phyloP scores from a whole-genome alignment of 1,140 invertebrate genomes.

The Cheumatopsyche charites region DNA sequence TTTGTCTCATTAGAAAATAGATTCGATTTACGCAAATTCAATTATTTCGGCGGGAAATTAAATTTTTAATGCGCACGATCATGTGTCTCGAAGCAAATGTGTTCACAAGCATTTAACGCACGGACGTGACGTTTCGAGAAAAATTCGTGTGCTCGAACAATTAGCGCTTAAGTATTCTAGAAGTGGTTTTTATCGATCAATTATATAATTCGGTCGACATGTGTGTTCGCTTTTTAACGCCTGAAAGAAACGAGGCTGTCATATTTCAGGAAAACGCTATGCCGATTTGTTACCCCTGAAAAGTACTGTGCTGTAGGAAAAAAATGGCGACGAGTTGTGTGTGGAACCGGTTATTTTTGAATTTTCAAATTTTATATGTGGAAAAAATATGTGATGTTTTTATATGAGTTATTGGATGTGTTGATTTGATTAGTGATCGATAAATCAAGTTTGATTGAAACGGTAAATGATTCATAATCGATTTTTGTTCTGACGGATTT shows the following conservation, averaged over 20 bases:
- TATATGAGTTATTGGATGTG: too few relatives aligned
- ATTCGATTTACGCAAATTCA: too few relatives aligned
- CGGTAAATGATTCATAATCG: too few relatives aligned
- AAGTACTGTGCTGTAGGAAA: not conserved
- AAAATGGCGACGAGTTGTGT: not conserved
- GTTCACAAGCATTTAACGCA: not conserved
- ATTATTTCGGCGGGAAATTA: too few relatives aligned
- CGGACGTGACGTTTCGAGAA: not conserved
- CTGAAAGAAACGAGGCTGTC: not conserved
- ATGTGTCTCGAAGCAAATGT: not conserved
- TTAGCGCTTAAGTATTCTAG: constrained; percentile 11
- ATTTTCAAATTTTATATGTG: not conserved
- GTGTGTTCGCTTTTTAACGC: not conserved
- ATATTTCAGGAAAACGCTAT: not conserved
- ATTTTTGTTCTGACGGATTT: too few relatives aligned
- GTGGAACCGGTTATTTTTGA: not conserved
- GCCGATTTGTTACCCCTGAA: too few relatives aligned
- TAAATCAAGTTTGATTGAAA: too few relatives aligned
- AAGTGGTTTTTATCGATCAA: constrained; percentile 25
- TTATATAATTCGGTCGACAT: constrained; percentile 12
- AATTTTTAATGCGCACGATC: too few relatives aligned
- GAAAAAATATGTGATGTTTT: not conserved
- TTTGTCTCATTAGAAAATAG: too few relatives aligned
- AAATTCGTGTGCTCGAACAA: not conserved
- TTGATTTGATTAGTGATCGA: too few relatives aligned